A percentile compares a stretch with the other conserved stretches of the same genome.
Evolutionary conservation across 2,113 vertebrate genomes (phyloP).

Genomic region (Gorsachius goisagi): DNA sequence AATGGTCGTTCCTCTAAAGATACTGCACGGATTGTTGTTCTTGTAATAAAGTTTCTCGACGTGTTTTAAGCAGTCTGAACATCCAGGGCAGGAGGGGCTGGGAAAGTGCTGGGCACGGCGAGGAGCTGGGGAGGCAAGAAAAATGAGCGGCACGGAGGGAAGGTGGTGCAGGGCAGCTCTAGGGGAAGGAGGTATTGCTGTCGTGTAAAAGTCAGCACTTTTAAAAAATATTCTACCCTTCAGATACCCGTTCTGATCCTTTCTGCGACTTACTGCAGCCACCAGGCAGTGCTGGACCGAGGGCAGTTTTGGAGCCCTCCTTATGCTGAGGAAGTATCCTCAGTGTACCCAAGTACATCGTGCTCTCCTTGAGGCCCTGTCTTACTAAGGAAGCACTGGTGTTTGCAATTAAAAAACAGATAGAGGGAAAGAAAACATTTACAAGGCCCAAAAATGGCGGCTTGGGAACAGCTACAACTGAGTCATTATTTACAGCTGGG

Average conservation of each 20-base stretch:
- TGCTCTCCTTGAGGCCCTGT: background rate
- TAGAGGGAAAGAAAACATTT: background rate
- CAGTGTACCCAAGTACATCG: background rate
- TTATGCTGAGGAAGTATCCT: background rate
- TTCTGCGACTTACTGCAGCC: background rate
- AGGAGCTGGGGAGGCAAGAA: background rate
- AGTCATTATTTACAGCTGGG: background rate
- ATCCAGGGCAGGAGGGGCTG: background rate
- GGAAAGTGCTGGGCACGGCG: background rate
- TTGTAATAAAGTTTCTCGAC: background rate
- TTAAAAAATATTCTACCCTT: background rate
- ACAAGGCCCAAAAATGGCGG: accelerated
- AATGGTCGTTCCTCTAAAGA: background rate
- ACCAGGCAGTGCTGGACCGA: background rate
- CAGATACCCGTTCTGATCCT: background rate
- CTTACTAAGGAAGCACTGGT: background rate
- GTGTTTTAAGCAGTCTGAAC: background rate
- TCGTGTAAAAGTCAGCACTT: background rate
- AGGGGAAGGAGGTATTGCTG: background rate
- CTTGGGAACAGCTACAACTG: background rate
- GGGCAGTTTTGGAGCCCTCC: background rate
- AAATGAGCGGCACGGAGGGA: background rate
- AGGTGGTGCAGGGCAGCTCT: background rate
- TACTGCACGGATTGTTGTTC: background rate
- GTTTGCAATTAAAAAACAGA: background rate